A percentile compares a stretch with the other conserved stretches of the same genome.
These are phyloP conservation scores for Thermophis baileyi DNA, from an alignment of 2,113 vertebrate genomes.

Conservation along the genomic window DNA sequence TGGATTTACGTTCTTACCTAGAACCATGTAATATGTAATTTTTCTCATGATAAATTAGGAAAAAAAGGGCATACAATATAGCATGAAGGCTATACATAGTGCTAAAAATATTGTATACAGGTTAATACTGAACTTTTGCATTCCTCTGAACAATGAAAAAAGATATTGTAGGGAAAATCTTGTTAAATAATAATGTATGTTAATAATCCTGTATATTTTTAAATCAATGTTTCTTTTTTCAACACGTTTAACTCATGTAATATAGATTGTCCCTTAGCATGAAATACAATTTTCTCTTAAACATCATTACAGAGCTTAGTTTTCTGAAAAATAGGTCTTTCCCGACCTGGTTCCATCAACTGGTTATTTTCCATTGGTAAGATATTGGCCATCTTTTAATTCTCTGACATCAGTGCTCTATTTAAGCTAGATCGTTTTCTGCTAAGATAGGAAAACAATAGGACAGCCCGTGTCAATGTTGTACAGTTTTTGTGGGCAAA, in stretches of 20 bases:
- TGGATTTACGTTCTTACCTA: not conserved
- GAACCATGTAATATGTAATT: not conserved
- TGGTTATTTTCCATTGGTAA: not conserved
- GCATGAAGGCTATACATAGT: not conserved
- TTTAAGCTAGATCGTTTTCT: not conserved
- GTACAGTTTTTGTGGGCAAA: not conserved
- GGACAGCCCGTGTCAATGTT: not conserved
- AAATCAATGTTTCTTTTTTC: not conserved
- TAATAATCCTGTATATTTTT: not conserved
- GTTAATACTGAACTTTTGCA: not conserved
- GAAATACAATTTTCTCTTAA: not conserved
- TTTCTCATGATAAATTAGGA: not conserved
- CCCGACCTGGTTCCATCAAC: not conserved
- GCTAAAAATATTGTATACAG: not conserved
- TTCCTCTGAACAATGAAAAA: not conserved
- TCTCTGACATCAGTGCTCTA: not conserved
- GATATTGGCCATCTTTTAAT: not conserved
- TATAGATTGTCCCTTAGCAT: not conserved
- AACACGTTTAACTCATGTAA: not conserved
- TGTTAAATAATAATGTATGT: not conserved
- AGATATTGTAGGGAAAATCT: not conserved
- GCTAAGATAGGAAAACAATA: not conserved
- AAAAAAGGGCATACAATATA: not conserved
- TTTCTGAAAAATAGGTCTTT: not conserved
- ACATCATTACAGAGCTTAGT: not conserved